Evolutionary conservation across 2,113 vertebrate genomes (phyloP), one percentile per base, ranked within the genome.

Genomic region (Notarius lentiginosus): DNA sequence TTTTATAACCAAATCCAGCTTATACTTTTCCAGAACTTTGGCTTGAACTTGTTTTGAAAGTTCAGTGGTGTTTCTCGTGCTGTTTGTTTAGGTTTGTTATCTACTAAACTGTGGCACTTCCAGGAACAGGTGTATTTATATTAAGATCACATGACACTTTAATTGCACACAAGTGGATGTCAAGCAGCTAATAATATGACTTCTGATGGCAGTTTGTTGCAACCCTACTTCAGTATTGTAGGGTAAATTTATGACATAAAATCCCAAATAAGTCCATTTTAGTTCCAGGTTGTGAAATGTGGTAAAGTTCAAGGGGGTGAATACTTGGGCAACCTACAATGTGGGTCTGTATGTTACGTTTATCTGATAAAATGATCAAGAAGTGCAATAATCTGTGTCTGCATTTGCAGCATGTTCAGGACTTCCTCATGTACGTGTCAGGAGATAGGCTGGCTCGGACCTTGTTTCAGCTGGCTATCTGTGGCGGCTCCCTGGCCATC

Each of bases 381-480:
- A 1, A 79, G n/a, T 55, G 14, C 15, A 18, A 61, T 22, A 41
- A 12, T 63, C 24, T 41, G 0, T 79, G 17, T 79, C 2, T 65
- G 60, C 17, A 4, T 83, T 55, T 77, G 8, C 91, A 95, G 95
- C 85, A 88, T 2, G 47, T 96, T 65, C 92, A 94, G 91, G 91
- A 47, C 9, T 96, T 96, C 90, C 91, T 96, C 89, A 60, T 76
- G 47, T 88, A 88, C 82, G 86, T 96, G 85, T 91, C 91, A 22
- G 83, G 76, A 11, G 92, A 96, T 88, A 91, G 89, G 5, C 88
- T 96, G 86, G 89, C 94, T 0, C 89, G 27, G 24, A 90, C 93
- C 80, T 89, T 96, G 84, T 96, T 96, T 79, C 95, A 96, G 90
- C 89, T 96, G 77, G 94, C 95, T 76, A 94, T 96, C 89, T 96